Base-by-base conservation (phyloP, 2,888 invertebrate species). In the Drosophila falleni region DNA sequence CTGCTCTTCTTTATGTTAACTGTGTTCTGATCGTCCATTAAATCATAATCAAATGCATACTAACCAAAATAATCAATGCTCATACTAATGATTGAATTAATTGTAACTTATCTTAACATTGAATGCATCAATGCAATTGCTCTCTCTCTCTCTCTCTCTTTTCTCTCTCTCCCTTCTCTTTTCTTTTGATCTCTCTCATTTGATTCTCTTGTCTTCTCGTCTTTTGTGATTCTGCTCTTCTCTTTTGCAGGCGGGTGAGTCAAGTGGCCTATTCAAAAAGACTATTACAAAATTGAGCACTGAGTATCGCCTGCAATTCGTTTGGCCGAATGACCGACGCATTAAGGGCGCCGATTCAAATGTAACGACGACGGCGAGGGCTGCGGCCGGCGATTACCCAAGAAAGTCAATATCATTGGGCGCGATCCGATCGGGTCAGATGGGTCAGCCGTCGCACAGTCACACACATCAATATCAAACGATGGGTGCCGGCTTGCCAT, bases 351-450 rank as follows among this genome's bases (percentile, higher is more conserved):
- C 92, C 92, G 93, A 92, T 87, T 93, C 94, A 85, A 94, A 95
- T 90, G 94, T 94, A 53, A 71, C 81, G 60, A 84, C 85, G 73
- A 80, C 89, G 81, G 74, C 81, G 70, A 79, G 75, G 71, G 87
- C 87, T 62, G 86, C 85, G 63, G 86, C 89, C 84, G 86, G 87
- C 70, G 93, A 93, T 77, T 91, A 93, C 77, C 97, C 97, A 26
- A 94, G 96, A 93, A 97, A 97, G 94, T 97, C 97, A 87, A 95
- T 97, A 93, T 96, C 96, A 88, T 96, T 97, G 97, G 97, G 97
- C 49, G 96, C 97, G 56, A 94, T 97, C 72, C 97, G 96, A 91
- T 94, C 95, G 78, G 93, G 94, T 81, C 92, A 92, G 81, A 72
- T 68, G 64, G 63, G 68, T 50, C 81, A 81, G 70, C 67, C 80